Conservation (phyloP, 1,140 invertebrate species). For the Bursaphelenchus mucronatus region DNA sequence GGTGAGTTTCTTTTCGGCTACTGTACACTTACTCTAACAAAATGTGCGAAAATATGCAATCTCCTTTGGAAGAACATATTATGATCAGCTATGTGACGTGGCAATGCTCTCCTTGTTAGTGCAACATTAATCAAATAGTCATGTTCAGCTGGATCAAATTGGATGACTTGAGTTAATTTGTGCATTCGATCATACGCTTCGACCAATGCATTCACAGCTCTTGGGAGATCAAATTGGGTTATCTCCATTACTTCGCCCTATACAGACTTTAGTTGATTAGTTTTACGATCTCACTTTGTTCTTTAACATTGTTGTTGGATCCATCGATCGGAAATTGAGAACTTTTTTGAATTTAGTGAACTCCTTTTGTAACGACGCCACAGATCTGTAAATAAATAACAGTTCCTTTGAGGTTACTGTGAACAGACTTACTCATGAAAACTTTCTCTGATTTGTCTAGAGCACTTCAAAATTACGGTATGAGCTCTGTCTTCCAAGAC, state of each 20-base stretch:
- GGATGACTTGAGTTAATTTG: slow-evolving; percentile 39
- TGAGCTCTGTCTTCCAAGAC: slow-evolving; percentile 30
- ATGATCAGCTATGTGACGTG: slow-evolving; percentile 36
- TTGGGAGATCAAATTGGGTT: slow-evolving; percentile 36
- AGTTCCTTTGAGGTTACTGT: neutral
- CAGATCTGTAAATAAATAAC: slow-evolving; percentile 13
- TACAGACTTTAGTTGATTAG: slow-evolving; percentile 5
- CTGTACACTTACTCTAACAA: slow-evolving; percentile 25
- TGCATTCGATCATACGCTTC: slow-evolving; percentile 39
- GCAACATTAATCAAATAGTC: slow-evolving; percentile 34
- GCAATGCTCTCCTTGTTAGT: slow-evolving; percentile 27
- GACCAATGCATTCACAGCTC: slow-evolving; percentile 32
- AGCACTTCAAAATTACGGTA: slow-evolving; percentile 31
- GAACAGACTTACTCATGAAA: slow-evolving; percentile 30
- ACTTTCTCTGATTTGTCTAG: slow-evolving; percentile 33
- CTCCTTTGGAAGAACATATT: slow-evolving; percentile 38
- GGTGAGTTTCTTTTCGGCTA: neutral
- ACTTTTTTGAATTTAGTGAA: slow-evolving; percentile 35
- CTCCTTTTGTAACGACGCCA: slow-evolving; percentile 29
- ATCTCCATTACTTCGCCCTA: slow-evolving; percentile 35
- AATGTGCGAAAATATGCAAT: slow-evolving; percentile 39
- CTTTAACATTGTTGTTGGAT: slow-evolving; percentile 30
- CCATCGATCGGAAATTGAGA: slow-evolving; percentile 35
- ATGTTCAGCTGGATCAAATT: slow-evolving; percentile 39
- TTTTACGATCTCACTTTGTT: slow-evolving; percentile 24